phyloP scores from a whole-genome alignment of 2,797 vertebrate genomes.

The Scolopax rusticola region DNA sequence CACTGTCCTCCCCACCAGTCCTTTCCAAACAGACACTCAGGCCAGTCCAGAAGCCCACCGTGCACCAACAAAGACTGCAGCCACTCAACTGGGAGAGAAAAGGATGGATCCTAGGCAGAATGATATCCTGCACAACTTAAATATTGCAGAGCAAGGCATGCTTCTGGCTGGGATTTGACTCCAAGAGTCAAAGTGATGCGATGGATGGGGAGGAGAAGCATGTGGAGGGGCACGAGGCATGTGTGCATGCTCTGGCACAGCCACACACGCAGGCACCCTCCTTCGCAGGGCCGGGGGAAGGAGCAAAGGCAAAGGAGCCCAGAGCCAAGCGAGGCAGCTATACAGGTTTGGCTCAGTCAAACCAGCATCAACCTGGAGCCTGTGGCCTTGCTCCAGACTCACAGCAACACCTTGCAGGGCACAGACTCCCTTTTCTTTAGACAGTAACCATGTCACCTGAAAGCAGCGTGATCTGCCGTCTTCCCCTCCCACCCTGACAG shows the following conservation, averaged over 20 bases:
- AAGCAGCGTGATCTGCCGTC: neutral
- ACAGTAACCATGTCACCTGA: neutral
- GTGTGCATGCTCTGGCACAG: accelerated
- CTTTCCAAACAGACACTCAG: neutral
- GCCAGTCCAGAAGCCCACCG: neutral
- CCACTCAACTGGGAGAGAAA: neutral
- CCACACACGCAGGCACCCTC: neutral
- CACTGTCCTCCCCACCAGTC: neutral
- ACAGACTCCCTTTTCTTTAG: neutral
- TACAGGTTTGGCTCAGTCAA: neutral
- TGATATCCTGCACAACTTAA: neutral
- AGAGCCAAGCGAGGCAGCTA: neutral
- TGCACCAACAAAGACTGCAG: neutral
- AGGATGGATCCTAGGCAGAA: neutral
- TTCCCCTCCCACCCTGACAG: neutral
- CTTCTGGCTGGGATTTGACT: neutral
- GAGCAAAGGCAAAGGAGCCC: neutral
- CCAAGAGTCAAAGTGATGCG: neutral
- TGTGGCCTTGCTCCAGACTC: neutral
- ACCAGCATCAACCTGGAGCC: accelerated
- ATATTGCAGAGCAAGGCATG: neutral
- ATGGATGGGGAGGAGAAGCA: neutral
- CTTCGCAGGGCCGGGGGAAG: neutral
- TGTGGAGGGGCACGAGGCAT: neutral
- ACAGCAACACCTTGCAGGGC: neutral